phyloP scores from a whole-genome alignment of 2,113 vertebrate genomes.

The Tenebrosternarchus preto region DNA sequence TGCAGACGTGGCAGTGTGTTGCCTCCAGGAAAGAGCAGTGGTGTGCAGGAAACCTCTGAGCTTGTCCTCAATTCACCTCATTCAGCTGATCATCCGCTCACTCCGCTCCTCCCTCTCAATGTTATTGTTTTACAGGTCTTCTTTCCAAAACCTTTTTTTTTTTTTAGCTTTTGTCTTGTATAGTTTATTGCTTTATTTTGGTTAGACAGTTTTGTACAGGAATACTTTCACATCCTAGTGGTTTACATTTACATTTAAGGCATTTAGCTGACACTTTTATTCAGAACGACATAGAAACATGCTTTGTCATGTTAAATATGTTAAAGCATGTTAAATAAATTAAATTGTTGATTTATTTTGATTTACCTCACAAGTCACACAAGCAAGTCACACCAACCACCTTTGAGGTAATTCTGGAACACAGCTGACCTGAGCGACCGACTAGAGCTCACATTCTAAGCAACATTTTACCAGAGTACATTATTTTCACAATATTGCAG shows the following conservation, averaged over 20 bases:
- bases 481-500: too few species aligned
- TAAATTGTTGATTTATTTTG: neutral
- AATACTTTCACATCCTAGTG: neutral
- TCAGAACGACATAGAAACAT: too few species aligned
- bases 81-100: constrained; percentile 11
- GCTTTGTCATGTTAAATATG: neutral
- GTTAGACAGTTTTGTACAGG: constrained; percentile 8
- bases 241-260: too few species aligned
- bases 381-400: neutral
- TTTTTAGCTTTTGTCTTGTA: too few species aligned
- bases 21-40: constrained; percentile 43
- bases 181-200: constrained; percentile 6
- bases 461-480: neutral
- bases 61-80: constrained; percentile 51
- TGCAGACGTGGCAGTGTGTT: constrained; percentile 54
- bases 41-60: constrained; percentile 44
- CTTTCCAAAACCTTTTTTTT: neutral
- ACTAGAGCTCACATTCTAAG: neutral
- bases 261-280: too few species aligned
- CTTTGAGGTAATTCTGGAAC: neutral
- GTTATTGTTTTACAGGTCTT: neutral
- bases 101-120: constrained; percentile 22
- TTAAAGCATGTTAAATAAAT: too few species aligned
- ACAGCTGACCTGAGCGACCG: neutral
- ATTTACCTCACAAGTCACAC: too few species aligned